phyloP scores from a whole-genome alignment of 2,797 vertebrate species.

The Hypotaenidia philippensis region DNA sequence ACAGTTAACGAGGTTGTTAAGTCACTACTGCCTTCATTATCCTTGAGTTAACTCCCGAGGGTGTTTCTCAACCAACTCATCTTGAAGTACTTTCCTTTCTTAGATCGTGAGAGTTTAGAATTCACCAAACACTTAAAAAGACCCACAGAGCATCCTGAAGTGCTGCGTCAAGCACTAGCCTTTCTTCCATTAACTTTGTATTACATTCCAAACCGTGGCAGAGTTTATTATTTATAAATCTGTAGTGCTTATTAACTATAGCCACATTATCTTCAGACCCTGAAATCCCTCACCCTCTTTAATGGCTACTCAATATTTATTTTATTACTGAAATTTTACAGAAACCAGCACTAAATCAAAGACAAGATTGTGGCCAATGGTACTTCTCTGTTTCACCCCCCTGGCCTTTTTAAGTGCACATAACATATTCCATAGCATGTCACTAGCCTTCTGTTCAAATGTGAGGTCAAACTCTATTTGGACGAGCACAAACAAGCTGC shows the following conservation, averaged over 20 bases:
- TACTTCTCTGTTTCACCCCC: fast-evolving
- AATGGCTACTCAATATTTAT: constrained; percentile 9
- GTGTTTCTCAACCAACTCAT: not conserved
- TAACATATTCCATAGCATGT: fast-evolving
- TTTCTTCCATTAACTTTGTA: not conserved
- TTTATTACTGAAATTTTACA: not conserved
- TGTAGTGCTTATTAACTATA: not conserved
- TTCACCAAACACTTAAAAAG: not conserved
- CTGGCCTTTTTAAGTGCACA: not conserved
- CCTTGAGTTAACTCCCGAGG: not conserved
- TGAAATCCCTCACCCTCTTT: not conserved
- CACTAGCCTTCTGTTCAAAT: not conserved
- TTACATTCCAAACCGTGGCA: not conserved
- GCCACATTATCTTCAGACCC: not conserved
- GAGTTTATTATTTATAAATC: not conserved
- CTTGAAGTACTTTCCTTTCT: not conserved
- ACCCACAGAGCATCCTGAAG: not conserved
- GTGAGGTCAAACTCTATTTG: not conserved
- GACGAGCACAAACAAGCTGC: not conserved
- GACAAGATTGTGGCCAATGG: not conserved
- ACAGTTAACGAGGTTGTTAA: not conserved
- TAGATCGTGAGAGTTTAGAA: not conserved
- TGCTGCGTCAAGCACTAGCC: not conserved
- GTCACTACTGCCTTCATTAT: not conserved
- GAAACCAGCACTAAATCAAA: not conserved